Evolutionary conservation across 1,140 invertebrate genomes (phyloP).

Genomic region (Drosophila simulans): DNA sequence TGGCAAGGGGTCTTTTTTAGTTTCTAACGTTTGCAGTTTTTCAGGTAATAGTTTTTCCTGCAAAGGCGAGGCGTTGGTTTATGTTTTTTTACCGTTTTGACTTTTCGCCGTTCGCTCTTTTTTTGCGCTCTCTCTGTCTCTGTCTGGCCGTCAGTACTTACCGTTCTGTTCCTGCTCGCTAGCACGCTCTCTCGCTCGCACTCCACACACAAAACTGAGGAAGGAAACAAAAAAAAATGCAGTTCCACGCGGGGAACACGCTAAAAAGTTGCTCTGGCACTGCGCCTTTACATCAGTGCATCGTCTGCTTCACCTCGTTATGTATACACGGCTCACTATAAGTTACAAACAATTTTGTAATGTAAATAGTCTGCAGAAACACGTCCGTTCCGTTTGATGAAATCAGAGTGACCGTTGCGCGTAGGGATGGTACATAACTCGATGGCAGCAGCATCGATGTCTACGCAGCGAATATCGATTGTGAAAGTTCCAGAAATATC

Average conservation of each 20-base stretch:
- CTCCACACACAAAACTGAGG: constrained; percentile 69
- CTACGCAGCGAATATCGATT: background rate
- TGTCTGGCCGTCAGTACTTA: constrained; percentile 59
- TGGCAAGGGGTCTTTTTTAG: constrained; percentile 6
- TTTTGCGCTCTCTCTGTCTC: constrained; percentile 35
- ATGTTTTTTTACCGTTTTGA: constrained; percentile 45
- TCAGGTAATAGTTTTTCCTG: constrained; percentile 14
- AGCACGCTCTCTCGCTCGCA: constrained; percentile 24
- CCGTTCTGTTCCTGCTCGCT: constrained; percentile 50
- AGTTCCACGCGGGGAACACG: constrained; percentile 74
- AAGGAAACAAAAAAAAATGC: constrained; percentile 75
- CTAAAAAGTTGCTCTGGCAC: constrained; percentile 45
- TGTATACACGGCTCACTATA: constrained; percentile 41
- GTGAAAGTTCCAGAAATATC: background rate
- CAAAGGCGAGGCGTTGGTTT: constrained; percentile 64
- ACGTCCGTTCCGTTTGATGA: constrained; percentile 49
- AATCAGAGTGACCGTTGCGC: constrained; percentile 13
- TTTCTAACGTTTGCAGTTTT: constrained; percentile 12
- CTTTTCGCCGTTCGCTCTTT: constrained; percentile 37
- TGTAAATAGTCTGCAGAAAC: constrained; percentile 59
- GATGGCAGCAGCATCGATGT: background rate
- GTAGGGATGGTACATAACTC: background rate
- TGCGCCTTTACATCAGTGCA: constrained; percentile 74
- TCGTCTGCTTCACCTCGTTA: constrained; percentile 50
- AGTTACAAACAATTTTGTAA: constrained; percentile 79